Percentiles rank a stretch among this genome's conserved stretches.
These are phyloP conservation scores for Drosophila flavopinicola DNA, from an alignment of 2,888 invertebrate genomes.

Conservation along the genomic window DNA sequence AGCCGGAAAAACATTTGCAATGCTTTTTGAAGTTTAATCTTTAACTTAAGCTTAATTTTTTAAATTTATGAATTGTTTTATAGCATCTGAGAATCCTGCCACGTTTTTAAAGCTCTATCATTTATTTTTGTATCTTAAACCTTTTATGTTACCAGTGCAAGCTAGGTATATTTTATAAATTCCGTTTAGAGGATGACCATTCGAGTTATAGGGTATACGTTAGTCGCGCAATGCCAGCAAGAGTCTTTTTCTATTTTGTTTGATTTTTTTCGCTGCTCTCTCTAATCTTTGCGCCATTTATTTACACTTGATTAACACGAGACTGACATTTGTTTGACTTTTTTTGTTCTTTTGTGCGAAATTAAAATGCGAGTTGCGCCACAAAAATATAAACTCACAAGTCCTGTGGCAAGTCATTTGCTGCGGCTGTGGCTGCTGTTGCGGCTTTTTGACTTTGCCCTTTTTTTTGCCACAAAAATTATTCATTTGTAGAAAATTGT, in stretches of 20 bases:
- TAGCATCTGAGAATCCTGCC: no score
- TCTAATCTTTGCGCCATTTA: constrained; percentile 84
- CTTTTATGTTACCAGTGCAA: no score
- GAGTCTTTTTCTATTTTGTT: constrained; percentile 4
- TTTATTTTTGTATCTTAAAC: no score
- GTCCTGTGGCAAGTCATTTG: constrained; percentile 34
- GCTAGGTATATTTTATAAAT: no score
- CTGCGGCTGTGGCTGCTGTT: constrained; percentile 19
- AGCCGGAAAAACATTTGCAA: no score
- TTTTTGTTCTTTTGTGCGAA: constrained; percentile 65
- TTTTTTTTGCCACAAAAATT: constrained; percentile 65
- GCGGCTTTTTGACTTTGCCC: constrained; percentile 52
- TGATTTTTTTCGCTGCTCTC: constrained; percentile 54
- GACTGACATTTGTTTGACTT: constrained; percentile 83
- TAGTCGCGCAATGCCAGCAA: neutral
- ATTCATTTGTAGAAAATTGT: constrained; percentile 78
- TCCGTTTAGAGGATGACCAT: no score
- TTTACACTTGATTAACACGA: constrained; percentile 84
- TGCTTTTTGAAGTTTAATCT: no score
- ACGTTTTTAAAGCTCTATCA: no score
- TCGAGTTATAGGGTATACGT: constrained; percentile 9
- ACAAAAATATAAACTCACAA: constrained; percentile 44
- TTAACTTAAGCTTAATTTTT: no score
- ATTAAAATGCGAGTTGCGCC: constrained; percentile 67
- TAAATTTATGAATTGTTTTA: no score